A percentile compares a stretch with the other conserved stretches of the same genome.
These are phyloP conservation scores for Pangasianodon hypophthalmus DNA, from an alignment of 2,113 vertebrate species.

Conservation along the genomic window DNA sequence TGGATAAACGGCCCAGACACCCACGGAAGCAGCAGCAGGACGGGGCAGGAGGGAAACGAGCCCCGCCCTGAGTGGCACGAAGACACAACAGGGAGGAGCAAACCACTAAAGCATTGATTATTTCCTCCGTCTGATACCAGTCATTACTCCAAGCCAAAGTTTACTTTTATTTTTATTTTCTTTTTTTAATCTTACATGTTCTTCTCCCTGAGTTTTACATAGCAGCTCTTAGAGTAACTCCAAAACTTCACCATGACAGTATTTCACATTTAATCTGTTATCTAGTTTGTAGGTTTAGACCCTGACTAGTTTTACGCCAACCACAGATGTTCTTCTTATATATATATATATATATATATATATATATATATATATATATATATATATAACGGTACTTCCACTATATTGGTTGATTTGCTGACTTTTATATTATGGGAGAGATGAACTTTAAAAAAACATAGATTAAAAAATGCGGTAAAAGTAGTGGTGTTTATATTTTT, in stretches of 20 bases:
- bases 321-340: slow-evolving; percentile 78
- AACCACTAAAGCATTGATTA: slow-evolving; percentile 77
- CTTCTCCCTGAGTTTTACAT: slow-evolving; percentile 69
- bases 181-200: neutral
- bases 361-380: slow-evolving; percentile 33
- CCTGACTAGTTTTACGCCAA: slow-evolving; percentile 81
- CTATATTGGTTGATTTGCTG: slow-evolving; percentile 91
- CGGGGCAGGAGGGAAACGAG: slow-evolving; percentile 6
- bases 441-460: slow-evolving; percentile 67
- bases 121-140: slow-evolving; percentile 79
- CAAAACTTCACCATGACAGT: slow-evolving; percentile 78
- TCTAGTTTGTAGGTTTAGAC: slow-evolving; percentile 81
- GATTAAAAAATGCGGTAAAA: slow-evolving; percentile 76
- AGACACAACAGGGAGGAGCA: slow-evolving; percentile 68
- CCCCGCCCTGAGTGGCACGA: slow-evolving; percentile 57
- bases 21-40: slow-evolving; percentile 53
- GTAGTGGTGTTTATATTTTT: slow-evolving; percentile 91
- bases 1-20: slow-evolving; percentile 14
- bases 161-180: slow-evolving; percentile 79
- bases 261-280: slow-evolving; percentile 82
- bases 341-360: slow-evolving; percentile 22
- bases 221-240: slow-evolving; percentile 74
- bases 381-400: slow-evolving; percentile 75
- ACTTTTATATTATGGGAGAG: slow-evolving; percentile 93
- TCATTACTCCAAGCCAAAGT: slow-evolving; percentile 90